A percentile compares a stretch with the other conserved stretches of the same genome.
Conservation (phyloP, 2,797 vertebrate genomes). For the Falco novaeseelandiae region DNA sequence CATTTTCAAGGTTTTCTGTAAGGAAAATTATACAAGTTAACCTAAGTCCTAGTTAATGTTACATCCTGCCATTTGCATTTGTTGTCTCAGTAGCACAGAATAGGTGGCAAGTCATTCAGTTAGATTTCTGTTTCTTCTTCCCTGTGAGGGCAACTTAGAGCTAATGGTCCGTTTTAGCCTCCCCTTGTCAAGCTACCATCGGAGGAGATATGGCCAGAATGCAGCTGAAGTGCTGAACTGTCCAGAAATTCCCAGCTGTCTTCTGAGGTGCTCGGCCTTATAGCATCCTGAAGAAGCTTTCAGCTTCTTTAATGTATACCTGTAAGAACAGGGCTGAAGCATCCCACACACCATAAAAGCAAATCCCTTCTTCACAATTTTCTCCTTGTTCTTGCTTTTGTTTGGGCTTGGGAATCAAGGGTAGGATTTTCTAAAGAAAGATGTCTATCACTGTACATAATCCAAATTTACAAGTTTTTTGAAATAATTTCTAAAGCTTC, state of each 20-base stretch:
- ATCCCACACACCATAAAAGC: fast-evolving
- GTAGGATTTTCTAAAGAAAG: neutral
- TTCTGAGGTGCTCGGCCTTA: neutral
- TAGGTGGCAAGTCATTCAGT: neutral
- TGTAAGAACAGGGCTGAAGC: neutral
- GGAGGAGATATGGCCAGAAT: neutral
- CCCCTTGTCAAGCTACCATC: neutral
- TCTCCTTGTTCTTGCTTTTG: neutral
- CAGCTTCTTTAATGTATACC: neutral
- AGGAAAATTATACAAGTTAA: neutral
- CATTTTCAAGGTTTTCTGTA: neutral
- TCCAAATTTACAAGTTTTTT: neutral
- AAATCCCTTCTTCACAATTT: neutral
- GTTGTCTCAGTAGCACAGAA: neutral
- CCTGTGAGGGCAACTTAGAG: neutral
- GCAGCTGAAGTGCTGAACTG: neutral
- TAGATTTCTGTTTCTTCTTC: neutral
- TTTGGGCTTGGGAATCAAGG: neutral
- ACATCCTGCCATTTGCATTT: neutral
- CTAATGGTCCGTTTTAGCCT: neutral
- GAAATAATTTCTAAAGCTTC: neutral
- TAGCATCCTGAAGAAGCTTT: neutral
- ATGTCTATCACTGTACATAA: neutral
- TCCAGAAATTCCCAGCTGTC: neutral
- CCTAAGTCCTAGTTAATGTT: neutral